Percentiles rank a stretch among this genome's conserved stretches.
Evolutionary conservation across 2,888 invertebrate genomes (phyloP).

Genomic region (Stenodera caucasica): DNA sequence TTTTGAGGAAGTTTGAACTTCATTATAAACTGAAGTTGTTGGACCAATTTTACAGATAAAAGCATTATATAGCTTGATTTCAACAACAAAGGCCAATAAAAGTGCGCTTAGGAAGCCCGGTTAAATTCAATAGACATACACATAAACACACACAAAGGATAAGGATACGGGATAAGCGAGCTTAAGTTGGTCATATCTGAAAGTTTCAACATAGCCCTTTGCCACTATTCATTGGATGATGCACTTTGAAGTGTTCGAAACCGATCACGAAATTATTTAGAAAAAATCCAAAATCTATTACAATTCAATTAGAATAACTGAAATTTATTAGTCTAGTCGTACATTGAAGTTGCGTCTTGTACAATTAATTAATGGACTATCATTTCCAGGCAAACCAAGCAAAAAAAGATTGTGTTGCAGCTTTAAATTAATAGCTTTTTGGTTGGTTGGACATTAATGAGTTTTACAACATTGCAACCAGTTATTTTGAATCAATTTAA

Average conservation of each 20-base stretch:
- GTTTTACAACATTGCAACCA: slow-evolving; percentile 5
- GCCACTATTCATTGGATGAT: not conserved
- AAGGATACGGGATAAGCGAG: not conserved
- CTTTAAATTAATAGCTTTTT: slow-evolving; percentile 5
- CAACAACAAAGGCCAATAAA: slow-evolving; percentile 49
- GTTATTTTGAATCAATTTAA: slow-evolving; percentile 8
- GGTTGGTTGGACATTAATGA: slow-evolving; percentile 8
- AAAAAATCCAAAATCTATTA: not conserved
- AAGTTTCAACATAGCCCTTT: not conserved
- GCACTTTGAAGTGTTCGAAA: no score
- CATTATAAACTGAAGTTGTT: slow-evolving; percentile 43
- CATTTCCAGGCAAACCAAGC: slow-evolving; percentile 5
- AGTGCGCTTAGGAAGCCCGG: slow-evolving; percentile 37
- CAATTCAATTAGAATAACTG: not conserved
- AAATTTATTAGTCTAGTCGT: not conserved
- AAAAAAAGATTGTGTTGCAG: slow-evolving; percentile 7
- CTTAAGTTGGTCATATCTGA: not conserved
- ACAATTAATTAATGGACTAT: slow-evolving; percentile 6
- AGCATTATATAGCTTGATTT: slow-evolving; percentile 41
- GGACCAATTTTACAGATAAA: slow-evolving; percentile 45
- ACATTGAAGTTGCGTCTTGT: not conserved
- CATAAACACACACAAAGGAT: not conserved
- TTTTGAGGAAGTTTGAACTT: slow-evolving; percentile 34
- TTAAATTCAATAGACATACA: not conserved
- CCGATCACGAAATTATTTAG: no score